phyloP scores from a whole-genome alignment of 2,113 vertebrate species.

The Tragelaphus imberbis region DNA sequence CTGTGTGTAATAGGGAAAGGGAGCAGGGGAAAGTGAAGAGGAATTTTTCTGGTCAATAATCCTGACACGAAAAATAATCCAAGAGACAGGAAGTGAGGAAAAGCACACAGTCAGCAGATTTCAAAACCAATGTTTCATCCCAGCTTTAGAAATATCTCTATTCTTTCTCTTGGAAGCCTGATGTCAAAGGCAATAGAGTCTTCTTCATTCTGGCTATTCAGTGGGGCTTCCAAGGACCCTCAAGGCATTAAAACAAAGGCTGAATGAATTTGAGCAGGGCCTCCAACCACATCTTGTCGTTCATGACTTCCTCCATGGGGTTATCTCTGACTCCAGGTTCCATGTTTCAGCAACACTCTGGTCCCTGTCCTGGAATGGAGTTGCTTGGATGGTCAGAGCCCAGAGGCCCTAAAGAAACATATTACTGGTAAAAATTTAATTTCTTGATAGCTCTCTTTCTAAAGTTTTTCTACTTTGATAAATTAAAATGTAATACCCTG shows the following conservation, averaged over 20 bases:
- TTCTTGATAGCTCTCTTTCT: not conserved
- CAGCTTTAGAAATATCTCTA: not conserved
- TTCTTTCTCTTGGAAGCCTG: not conserved
- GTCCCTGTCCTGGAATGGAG: not conserved
- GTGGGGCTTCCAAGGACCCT: not conserved
- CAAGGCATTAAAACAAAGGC: not conserved
- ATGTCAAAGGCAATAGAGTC: not conserved
- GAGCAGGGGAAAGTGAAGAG: not conserved
- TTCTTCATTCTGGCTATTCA: not conserved
- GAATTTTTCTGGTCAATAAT: not conserved
- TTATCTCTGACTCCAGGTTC: too few species aligned
- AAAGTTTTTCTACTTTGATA: not conserved
- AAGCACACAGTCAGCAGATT: not conserved
- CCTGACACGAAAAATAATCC: not conserved
- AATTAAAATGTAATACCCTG: not conserved
- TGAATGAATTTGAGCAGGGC: not conserved
- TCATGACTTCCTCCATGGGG: not conserved
- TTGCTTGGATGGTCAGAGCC: not conserved
- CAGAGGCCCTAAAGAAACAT: not conserved
- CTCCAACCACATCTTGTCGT: too few species aligned
- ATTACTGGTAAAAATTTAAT: not conserved
- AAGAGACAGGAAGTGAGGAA: not conserved
- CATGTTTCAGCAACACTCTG: not conserved
- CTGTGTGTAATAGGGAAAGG: not conserved
- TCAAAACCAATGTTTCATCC: not conserved